Conservation (phyloP, 37 sponge, comb jelly and placozoan genomes). For the Axinella damicornis region DNA sequence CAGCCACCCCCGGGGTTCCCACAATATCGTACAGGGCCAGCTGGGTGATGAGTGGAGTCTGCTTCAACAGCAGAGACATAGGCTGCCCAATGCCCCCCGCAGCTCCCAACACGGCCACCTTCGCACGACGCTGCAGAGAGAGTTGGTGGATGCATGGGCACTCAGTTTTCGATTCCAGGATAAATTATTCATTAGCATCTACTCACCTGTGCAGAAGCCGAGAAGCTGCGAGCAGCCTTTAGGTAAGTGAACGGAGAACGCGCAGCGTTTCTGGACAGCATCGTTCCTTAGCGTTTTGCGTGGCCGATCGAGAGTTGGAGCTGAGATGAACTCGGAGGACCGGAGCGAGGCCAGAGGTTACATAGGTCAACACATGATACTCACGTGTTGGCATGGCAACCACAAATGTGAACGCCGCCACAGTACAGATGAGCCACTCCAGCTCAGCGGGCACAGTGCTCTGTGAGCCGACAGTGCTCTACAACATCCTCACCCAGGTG, state of each 20-base stretch:
- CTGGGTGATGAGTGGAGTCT: slow-evolving; percentile 81
- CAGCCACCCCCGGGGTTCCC: slow-evolving; percentile 93
- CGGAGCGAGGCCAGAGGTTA: neutral
- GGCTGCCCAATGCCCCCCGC: slow-evolving; percentile 99
- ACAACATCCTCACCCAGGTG: slow-evolving; percentile 89
- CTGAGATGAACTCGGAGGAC: neutral
- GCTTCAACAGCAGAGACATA: slow-evolving; percentile 93
- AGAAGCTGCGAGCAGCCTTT: slow-evolving; percentile 29
- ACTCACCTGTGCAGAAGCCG: slow-evolving; percentile 51
- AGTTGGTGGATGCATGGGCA: too few relatives aligned
- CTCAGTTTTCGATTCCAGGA: too few relatives aligned
- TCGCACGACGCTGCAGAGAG: slow-evolving; percentile 35
- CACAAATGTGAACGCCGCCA: neutral
- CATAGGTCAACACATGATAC: neutral
- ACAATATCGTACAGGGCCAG: slow-evolving; percentile 95
- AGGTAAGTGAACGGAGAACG: neutral
- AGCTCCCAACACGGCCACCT: slow-evolving; percentile 96
- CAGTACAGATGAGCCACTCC: slow-evolving; percentile 2
- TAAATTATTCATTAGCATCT: too few relatives aligned
- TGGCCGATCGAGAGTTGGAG: neutral
- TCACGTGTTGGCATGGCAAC: slow-evolving; percentile 42
- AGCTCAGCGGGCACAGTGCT: slow-evolving; percentile 59
- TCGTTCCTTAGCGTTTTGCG: too few relatives aligned
- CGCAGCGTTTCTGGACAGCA: slow-evolving; percentile 32
- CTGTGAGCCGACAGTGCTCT: slow-evolving; percentile 91